Percentiles rank a stretch among this genome's conserved stretches.
These are phyloP conservation scores for Metallyticus violacea DNA, from an alignment of 2,888 invertebrate genomes.

Conservation along the genomic window DNA sequence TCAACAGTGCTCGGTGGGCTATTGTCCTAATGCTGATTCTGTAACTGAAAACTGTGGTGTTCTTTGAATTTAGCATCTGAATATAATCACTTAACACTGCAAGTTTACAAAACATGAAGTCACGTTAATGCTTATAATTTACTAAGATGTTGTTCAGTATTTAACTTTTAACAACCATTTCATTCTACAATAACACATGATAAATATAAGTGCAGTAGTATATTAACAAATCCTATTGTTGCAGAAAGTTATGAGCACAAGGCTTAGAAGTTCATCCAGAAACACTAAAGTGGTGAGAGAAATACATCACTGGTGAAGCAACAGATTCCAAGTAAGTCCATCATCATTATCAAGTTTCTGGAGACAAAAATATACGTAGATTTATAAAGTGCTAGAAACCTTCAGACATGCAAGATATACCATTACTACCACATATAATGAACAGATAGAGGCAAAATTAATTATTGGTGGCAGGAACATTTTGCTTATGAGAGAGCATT, in stretches of 20 bases:
- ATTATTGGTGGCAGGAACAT: slow-evolving; percentile 16
- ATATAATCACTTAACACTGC: neutral
- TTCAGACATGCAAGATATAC: neutral
- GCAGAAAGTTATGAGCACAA: too few species aligned
- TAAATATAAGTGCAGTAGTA: neutral
- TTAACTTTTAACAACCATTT: neutral
- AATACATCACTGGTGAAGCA: too few species aligned
- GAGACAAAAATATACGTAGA: neutral
- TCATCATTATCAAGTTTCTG: neutral
- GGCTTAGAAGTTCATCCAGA: neutral
- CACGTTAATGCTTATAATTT: neutral
- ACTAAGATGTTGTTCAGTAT: neutral
- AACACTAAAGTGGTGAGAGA: neutral
- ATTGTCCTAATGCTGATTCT: slow-evolving; percentile 19
- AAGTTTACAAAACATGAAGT: slow-evolving; percentile 17
- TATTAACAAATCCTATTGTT: too few species aligned
- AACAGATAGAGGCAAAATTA: neutral
- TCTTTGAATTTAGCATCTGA: neutral
- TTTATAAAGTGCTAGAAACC: neutral
- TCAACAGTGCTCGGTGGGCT: slow-evolving; percentile 23
- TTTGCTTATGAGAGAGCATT: slow-evolving; percentile 8
- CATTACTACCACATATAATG: neutral
- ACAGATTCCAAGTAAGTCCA: neutral
- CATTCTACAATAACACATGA: neutral
- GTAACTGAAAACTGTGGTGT: neutral